Conservation (phyloP, 2,113 vertebrate genomes). For the Pomatostomus ruficeps region DNA sequence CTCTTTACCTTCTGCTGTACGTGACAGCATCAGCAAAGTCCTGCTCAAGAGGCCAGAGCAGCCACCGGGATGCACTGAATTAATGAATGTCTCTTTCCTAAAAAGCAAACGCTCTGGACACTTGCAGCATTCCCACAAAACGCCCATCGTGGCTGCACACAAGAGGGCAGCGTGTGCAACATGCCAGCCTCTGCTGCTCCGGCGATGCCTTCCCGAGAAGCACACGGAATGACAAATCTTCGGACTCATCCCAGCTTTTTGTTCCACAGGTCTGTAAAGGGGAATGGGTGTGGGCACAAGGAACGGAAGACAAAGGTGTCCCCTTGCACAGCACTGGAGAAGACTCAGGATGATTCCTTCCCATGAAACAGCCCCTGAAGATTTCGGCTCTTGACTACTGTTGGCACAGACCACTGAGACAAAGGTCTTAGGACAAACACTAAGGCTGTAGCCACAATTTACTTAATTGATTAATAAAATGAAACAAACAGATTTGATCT, state of each 20-base stretch:
- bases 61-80: fast-evolving
- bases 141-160: fast-evolving
- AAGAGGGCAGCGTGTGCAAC: neutral
- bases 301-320: neutral
- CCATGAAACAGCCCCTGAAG: neutral
- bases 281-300: neutral
- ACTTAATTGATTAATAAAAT: conserved; percentile 27
- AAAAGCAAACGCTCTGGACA: neutral
- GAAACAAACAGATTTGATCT: neutral
- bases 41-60: neutral
- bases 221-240: neutral
- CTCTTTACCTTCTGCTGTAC: neutral
- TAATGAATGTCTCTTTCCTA: neutral
- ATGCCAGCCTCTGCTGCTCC: fast-evolving
- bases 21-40: neutral
- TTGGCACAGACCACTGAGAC: neutral
- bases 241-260: neutral
- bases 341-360: neutral
- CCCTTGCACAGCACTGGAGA: neutral
- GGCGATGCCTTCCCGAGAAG: neutral
- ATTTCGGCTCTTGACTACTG: neutral
- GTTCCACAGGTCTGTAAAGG: neutral
- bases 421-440: neutral
- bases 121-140: neutral
- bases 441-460: neutral